Base-by-base conservation (phyloP, 2,888 invertebrate genomes). In the Cryptosula pallasiana region DNA sequence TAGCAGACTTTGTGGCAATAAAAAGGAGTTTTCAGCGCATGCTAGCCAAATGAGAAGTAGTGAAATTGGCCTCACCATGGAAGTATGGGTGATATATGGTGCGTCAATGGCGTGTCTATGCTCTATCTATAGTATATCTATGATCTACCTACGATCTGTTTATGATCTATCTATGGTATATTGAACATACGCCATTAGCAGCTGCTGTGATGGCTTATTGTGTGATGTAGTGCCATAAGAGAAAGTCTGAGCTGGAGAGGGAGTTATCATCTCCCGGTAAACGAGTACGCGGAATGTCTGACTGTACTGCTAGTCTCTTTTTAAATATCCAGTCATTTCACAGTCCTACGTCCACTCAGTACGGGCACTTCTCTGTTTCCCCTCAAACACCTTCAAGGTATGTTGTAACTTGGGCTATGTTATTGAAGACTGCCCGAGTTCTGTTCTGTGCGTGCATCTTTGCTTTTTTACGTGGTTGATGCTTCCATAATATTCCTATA, bases 211-310 rank as follows among this genome's bases (percentile, higher is more conserved):
- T 45, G 45, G 45, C 20, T n/a, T n/a, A n/a, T n/a, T n/a, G n/a
- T n/a, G n/a, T n/a, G n/a, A n/a, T 45, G 20, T 32, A 63, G 63
- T 20, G 25, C 5, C 32, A 63, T n/a, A 63, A 63, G 32, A 63
- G 63, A n/a, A 63, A 63, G 63, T 63, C 63, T 29, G 63, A 63
- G 13, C 9, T 32, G 5, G 63, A 63, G 34, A 63, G 32, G 27
- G 63, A 63, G 63, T 63, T 63, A n/a, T 63, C 63, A 9, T 63
- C 63, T 13, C 63, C 63, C 32, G 63, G 63, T n/a, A 63, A 63
- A n/a, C 29, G 63, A 29, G 63, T 63, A 13, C 2, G 63, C 2
- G 63, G 63, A 27, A 63, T 63, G 63, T 57, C 57, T 23, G 57
- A 57, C 25, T 13, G 20, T 23, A 63, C 13, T 63, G 63, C 27